phyloP scores from a whole-genome alignment of 2,797 vertebrate species.

The Enoplosus armatus region DNA sequence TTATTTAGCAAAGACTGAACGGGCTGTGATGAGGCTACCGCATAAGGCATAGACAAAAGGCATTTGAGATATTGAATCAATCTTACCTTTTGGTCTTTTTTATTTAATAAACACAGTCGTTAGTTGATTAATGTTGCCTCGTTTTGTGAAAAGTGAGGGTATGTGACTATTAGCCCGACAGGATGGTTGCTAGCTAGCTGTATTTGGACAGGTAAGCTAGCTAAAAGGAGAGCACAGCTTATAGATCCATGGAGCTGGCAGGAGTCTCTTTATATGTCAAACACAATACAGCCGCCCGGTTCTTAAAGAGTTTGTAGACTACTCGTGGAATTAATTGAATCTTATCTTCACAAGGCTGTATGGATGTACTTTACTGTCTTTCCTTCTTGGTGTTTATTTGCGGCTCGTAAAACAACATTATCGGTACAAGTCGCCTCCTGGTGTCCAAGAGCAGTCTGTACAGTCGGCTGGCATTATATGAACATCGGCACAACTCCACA shows the following conservation, averaged over 20 bases:
- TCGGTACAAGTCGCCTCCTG: constrained; percentile 2
- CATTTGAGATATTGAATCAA: neutral
- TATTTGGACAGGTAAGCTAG: neutral
- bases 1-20: neutral
- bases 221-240: neutral
- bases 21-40: neutral
- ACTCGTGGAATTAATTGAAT: neutral
- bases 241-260: neutral
- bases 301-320: neutral
- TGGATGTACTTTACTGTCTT: accelerated
- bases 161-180: neutral
- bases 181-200: constrained; percentile 2
- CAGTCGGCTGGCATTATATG: neutral
- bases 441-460: neutral
- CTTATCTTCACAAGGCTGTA: neutral
- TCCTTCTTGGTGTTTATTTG: constrained; percentile 10
- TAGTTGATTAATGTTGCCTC: neutral
- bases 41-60: neutral
- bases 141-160: neutral
- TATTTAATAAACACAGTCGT: no score
- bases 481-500: no score
- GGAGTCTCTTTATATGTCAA: neutral
- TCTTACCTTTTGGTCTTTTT: constrained; percentile 12
- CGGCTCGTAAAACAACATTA: neutral
- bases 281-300: neutral